Conservation (phyloP, 2,888 invertebrate species). For the Aelia acuminata region DNA sequence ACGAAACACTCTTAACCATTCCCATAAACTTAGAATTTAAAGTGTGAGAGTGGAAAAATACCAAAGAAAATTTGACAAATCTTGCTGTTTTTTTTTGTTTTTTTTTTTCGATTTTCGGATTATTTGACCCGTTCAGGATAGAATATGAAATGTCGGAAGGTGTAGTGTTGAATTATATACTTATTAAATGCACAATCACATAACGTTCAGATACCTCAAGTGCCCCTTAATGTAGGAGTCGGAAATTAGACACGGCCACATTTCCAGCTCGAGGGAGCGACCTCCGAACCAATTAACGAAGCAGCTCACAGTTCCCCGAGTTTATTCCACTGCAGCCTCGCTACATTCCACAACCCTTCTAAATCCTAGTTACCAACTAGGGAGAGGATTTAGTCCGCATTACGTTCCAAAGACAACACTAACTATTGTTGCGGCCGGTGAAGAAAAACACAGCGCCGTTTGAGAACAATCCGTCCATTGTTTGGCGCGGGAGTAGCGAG, state of each 20-base stretch:
- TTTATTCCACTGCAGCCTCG: constrained; percentile 28
- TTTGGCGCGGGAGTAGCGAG: too few relatives aligned
- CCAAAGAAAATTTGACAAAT: too few relatives aligned
- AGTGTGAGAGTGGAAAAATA: too few relatives aligned
- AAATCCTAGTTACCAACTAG: background rate
- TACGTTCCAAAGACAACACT: background rate
- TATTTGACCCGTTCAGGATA: too few relatives aligned
- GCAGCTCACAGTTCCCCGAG: background rate
- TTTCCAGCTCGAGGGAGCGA: background rate
- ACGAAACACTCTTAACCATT: too few relatives aligned
- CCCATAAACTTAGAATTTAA: too few relatives aligned
- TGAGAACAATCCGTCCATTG: too few relatives aligned
- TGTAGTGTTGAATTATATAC: too few relatives aligned
- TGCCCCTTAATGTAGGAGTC: background rate
- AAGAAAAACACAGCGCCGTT: too few relatives aligned
- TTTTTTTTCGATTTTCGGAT: too few relatives aligned
- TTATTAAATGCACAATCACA: background rate
- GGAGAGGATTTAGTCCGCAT: background rate
- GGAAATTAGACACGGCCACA: constrained; percentile 4
- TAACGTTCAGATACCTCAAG: background rate
- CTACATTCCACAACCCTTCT: background rate
- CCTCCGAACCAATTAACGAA: constrained; percentile 15
- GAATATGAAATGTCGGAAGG: too few relatives aligned
- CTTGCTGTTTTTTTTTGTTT: too few relatives aligned
- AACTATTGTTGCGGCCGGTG: background rate